These are phyloP conservation scores for Dryobota labecula DNA, from an alignment of 2,888 invertebrate species.

Conservation along the genomic window DNA sequence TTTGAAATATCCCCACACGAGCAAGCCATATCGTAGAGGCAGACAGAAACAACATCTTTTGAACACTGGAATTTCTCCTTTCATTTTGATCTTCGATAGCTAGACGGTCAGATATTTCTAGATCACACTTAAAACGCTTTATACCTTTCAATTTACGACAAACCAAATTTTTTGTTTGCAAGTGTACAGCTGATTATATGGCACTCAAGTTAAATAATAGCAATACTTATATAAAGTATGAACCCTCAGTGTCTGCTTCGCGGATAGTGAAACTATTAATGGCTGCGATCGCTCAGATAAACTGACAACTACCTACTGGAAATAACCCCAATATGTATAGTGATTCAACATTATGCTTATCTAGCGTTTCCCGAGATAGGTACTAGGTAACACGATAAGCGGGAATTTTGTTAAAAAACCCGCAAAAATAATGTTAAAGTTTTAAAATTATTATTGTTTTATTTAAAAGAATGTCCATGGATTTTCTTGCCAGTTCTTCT, in stretches of 20 bases:
- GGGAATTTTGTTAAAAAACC: constrained; percentile 16
- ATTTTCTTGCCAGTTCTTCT: neutral
- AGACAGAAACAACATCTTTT: constrained; percentile 75
- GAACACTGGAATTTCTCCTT: constrained; percentile 67
- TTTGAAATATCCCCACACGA: constrained; percentile 73
- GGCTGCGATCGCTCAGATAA: constrained; percentile 9
- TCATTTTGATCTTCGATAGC: constrained; percentile 12
- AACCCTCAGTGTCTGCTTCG: neutral
- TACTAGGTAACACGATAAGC: constrained; percentile 13
- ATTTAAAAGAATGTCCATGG: neutral
- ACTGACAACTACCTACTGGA: constrained; percentile 10
- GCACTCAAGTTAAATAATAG: neutral
- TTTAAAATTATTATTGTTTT: neutral
- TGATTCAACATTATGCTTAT: constrained; percentile 6
- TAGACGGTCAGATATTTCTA: neutral
- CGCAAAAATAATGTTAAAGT: neutral
- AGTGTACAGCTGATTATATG: neutral
- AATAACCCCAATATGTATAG: constrained; percentile 9
- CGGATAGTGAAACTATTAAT: constrained; percentile 15
- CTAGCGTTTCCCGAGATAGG: neutral
- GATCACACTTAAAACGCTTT: neutral
- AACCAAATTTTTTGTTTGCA: neutral
- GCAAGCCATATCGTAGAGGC: constrained; percentile 75
- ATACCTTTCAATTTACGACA: neutral
- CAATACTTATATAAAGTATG: neutral